These are phyloP conservation scores for Platerodrilus igneus DNA, from an alignment of 2,888 invertebrate species.

Conservation along the genomic window DNA sequence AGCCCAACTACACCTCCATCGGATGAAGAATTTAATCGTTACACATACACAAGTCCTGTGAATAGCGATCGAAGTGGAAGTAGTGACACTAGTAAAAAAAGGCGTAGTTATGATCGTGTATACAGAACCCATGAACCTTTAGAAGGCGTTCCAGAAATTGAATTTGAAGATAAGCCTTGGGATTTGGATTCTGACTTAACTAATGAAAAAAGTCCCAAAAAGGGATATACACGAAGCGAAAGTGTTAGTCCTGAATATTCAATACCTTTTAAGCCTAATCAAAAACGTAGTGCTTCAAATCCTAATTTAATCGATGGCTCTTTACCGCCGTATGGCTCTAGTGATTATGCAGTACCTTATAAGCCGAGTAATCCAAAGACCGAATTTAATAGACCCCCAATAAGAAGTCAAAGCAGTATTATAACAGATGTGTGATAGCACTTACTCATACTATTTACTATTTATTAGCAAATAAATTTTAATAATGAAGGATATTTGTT, in stretches of 20 bases:
- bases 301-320: slow-evolving; percentile 22
- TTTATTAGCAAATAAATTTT: too few species aligned
- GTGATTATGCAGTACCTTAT: slow-evolving; percentile 33
- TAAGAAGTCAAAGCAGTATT: slow-evolving; percentile 40
- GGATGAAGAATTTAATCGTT: slow-evolving; percentile 38
- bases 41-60: slow-evolving; percentile 34
- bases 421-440: slow-evolving; percentile 39
- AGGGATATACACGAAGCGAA: slow-evolving; percentile 14
- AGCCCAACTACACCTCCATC: slow-evolving; percentile 26
- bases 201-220: slow-evolving; percentile 7
- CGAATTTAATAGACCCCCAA: slow-evolving; percentile 10
- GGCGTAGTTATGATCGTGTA: slow-evolving; percentile 72
- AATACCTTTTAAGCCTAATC: slow-evolving; percentile 6
- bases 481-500: too few species aligned
- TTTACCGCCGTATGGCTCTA: slow-evolving; percentile 29
- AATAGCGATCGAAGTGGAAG: slow-evolving; percentile 33
- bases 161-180: slow-evolving; percentile 78
- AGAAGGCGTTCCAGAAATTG: slow-evolving; percentile 63
- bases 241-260: slow-evolving; percentile 25
- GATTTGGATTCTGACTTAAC: slow-evolving; percentile 55
- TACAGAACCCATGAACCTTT: slow-evolving; percentile 84
- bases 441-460: too few species aligned
- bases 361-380: slow-evolving; percentile 13
- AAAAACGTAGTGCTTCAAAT: slow-evolving; percentile 25
- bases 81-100: slow-evolving; percentile 51